phyloP scores from a whole-genome alignment of 2,113 vertebrate species.

The Antigone vipio region DNA sequence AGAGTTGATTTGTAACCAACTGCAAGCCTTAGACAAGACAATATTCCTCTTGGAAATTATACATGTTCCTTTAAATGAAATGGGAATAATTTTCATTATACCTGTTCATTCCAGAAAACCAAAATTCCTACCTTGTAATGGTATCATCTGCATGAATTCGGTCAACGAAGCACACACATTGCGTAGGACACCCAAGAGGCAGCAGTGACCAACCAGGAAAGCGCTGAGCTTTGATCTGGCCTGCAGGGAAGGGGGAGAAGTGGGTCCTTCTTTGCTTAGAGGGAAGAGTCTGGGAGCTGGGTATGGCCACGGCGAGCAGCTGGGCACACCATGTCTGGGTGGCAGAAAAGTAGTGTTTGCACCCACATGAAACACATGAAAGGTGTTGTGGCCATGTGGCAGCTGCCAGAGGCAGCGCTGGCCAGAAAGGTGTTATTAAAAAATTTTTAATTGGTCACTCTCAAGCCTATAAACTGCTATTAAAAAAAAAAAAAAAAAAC shows the following conservation, averaged over 20 bases:
- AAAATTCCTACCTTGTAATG: constrained; percentile 64
- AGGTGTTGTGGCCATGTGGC: constrained; percentile 80
- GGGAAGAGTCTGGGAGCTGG: constrained; percentile 73
- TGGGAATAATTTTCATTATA: constrained; percentile 74
- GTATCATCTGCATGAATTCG: constrained; percentile 54
- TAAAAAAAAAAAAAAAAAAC: neutral
- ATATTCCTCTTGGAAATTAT: constrained; percentile 31
- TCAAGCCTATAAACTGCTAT: neutral
- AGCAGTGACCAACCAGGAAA: constrained; percentile 80
- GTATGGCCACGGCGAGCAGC: constrained; percentile 75
- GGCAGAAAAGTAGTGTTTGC: constrained; percentile 85
- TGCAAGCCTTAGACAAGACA: constrained; percentile 59
- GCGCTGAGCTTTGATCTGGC: constrained; percentile 75
- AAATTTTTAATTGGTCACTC: neutral
- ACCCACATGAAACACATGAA: constrained; percentile 74
- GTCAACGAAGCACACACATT: constrained; percentile 68
- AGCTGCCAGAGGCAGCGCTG: constrained; percentile 79
- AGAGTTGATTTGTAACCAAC: constrained; percentile 65
- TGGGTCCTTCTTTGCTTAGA: constrained; percentile 72
- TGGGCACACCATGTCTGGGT: constrained; percentile 77
- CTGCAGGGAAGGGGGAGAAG: constrained; percentile 76
- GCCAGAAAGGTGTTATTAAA: constrained; percentile 74
- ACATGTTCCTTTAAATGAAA: constrained; percentile 49
- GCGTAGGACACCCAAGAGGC: constrained; percentile 80
- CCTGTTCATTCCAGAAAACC: constrained; percentile 67